These are phyloP conservation scores for Meandrusa payeni DNA, from an alignment of 2,888 invertebrate genomes.

Conservation along the genomic window DNA sequence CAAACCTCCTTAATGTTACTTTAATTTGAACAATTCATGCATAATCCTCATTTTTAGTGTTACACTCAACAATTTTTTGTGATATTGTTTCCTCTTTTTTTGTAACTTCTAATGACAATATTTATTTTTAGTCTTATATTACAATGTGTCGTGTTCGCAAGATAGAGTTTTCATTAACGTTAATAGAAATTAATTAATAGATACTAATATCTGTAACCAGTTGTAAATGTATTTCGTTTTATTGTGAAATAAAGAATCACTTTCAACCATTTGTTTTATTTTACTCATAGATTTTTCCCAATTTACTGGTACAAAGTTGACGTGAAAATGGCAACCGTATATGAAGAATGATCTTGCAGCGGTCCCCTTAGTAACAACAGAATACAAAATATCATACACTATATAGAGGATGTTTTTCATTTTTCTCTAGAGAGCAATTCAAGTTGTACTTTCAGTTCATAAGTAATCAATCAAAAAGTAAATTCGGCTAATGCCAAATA, in stretches of 20 bases:
- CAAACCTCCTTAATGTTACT: neutral
- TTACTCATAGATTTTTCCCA: no score
- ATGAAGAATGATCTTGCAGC: no score
- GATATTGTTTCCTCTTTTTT: constrained; percentile 27
- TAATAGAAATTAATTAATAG: constrained; percentile 22
- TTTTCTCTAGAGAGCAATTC: no score
- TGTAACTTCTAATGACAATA: constrained; percentile 27
- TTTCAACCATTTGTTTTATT: constrained; percentile 7
- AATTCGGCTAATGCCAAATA: no score
- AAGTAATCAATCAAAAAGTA: no score
- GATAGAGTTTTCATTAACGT: constrained; percentile 19
- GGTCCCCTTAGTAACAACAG: no score
- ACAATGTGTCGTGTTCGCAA: constrained; percentile 24
- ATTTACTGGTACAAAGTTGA: no score
- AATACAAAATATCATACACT: no score
- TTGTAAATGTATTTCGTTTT: constrained; percentile 49
- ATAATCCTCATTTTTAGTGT: constrained; percentile 25
- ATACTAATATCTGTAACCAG: constrained; percentile 43
- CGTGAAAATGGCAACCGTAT: no score
- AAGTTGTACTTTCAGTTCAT: no score
- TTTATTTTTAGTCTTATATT: constrained; percentile 30
- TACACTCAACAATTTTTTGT: constrained; percentile 30
- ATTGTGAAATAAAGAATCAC: constrained; percentile 35
- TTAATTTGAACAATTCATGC: constrained; percentile 25
- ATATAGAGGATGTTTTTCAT: no score